Evolutionary conservation across 1,140 invertebrate genomes (phyloP).

Genomic region (Drosophila neocordata): DNA sequence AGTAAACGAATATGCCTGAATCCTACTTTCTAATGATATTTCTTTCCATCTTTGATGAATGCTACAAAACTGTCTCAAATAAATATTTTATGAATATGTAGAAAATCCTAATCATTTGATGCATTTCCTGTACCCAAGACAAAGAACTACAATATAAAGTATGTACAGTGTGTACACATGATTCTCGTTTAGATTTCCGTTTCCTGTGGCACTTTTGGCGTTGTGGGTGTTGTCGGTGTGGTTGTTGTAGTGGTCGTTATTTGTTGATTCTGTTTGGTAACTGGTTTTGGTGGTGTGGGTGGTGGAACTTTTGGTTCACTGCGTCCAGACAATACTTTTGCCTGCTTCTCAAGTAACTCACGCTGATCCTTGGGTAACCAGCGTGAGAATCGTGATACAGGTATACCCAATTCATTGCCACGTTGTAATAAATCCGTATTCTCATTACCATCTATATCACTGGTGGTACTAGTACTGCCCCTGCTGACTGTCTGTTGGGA

Average conservation of each 20-base stretch:
- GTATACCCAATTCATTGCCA: conserved; percentile 77
- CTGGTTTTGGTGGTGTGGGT: conserved; percentile 48
- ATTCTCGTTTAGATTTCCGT: conserved; percentile 66
- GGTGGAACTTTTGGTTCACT: conserved; percentile 32
- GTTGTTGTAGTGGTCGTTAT: conserved; percentile 19
- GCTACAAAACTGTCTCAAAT: not conserved
- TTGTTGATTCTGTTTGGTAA: conserved; percentile 15
- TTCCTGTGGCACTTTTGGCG: conserved; percentile 68
- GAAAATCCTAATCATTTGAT: not conserved
- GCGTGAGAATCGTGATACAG: conserved; percentile 73
- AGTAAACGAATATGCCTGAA: too few relatives aligned
- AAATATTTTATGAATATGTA: not conserved
- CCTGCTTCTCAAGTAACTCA: conserved; percentile 75
- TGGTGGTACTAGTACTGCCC: not conserved
- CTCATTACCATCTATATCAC: conserved; percentile 29
- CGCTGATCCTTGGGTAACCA: conserved; percentile 81
- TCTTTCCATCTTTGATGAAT: not conserved
- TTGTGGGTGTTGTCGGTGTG: conserved; percentile 28
- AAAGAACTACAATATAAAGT: conserved; percentile 1
- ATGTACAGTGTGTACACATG: not conserved
- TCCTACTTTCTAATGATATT: too few relatives aligned
- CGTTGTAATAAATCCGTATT: conserved; percentile 64
- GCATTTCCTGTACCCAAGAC: conserved; percentile 4
- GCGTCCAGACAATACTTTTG: conserved; percentile 64
- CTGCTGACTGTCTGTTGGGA: conserved; percentile 28